Base-by-base conservation (phyloP, 2,797 vertebrate species). In the Tangara arthus region DNA sequence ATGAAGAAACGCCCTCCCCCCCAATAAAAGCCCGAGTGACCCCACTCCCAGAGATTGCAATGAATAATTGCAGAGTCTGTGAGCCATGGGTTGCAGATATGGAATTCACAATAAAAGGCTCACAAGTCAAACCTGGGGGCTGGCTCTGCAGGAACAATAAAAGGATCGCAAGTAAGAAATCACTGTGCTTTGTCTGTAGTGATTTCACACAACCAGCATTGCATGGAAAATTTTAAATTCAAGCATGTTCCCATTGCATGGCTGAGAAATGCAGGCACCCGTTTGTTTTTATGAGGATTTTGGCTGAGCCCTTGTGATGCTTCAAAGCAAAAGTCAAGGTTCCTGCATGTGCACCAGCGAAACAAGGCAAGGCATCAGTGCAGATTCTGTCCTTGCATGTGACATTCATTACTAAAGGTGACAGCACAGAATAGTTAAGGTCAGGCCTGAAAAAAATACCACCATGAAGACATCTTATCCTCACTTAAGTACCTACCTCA, bases 161-260 rank as follows among this genome's bases (percentile, higher is more conserved):
- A 79, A 76, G 52, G 77, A 95, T 90, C 73, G n/a, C 59, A 95
- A 95, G 86, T 93, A 95, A 97, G 92, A 85, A 93, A 61, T 56
- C n/a, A 23, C 49, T 37, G 26, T 61, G 39, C 59, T 92, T 61
- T 65, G 27, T 68, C 64, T 75, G 72, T 53, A 60, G 80, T 76
- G 90, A 76, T 90, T 89, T 88, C 32, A 3, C 12, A 3, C 55
- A 61, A 23, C 24, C 66, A 50, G 42, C 32, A 84, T 7, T 89
- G 94, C 90, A 89, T 65, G 81, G 59, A 53, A 26, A 10, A 39
- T 34, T 87, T 68, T 28, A 52, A 26, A 27, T 59, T 70, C 11
- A 23, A 14, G 27, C 22, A 39, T 35, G 61, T 71, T 91, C 47
- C 76, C 35, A 5, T 23, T 65, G 77, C 92, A 72, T 84, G 80